These are phyloP conservation scores for Cydia amplana DNA, from an alignment of 1,140 invertebrate genomes.

Conservation along the genomic window DNA sequence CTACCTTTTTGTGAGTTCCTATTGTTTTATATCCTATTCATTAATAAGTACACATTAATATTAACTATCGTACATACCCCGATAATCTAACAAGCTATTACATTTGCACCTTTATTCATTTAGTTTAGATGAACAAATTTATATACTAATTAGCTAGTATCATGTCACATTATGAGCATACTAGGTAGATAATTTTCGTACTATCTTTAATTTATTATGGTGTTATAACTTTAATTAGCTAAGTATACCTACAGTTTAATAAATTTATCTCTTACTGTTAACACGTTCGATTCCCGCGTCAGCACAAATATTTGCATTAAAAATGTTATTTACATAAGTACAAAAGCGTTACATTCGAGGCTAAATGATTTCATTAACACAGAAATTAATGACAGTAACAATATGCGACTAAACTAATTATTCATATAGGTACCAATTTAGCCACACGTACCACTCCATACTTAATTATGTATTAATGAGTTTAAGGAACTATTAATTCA, in stretches of 20 bases:
- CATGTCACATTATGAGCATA: too few species aligned
- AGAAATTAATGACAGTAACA: background rate
- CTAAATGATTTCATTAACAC: constrained; percentile 1
- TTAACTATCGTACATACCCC: background rate
- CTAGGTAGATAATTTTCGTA: too few species aligned
- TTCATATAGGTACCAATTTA: background rate
- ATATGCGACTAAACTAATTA: background rate
- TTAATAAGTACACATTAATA: background rate
- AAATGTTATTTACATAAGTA: constrained; percentile 5
- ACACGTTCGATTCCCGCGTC: constrained; percentile 5
- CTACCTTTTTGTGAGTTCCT: too few species aligned
- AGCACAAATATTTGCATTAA: constrained; percentile 16
- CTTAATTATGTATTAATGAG: background rate
- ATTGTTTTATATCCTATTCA: too few species aligned
- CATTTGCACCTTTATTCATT: too few species aligned
- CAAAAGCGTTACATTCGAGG: constrained; percentile 23
- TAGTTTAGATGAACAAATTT: too few species aligned
- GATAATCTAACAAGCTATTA: too few species aligned
- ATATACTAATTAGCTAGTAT: too few species aligned
- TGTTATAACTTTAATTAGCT: background rate
- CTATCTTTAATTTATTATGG: background rate
- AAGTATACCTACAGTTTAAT: background rate
- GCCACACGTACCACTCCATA: background rate
- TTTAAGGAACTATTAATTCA: background rate
- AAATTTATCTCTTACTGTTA: background rate